Conservation (phyloP, 1,140 invertebrate species). For the Orius laevigatus region DNA sequence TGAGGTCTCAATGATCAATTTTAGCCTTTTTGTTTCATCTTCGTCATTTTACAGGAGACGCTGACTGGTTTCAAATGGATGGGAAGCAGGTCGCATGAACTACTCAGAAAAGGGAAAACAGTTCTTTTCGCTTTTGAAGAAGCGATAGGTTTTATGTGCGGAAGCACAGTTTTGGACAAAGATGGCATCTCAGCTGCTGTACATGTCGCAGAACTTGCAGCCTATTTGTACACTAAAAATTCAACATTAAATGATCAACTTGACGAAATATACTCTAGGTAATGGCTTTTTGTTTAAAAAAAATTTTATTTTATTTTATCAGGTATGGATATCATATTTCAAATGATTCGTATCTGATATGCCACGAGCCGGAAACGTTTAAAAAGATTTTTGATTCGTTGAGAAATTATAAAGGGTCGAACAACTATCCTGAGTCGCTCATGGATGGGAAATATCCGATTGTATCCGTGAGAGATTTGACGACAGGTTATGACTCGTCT, state of each 20-base stretch:
- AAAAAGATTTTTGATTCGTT: slow-evolving; percentile 66
- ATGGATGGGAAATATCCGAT: slow-evolving; percentile 55
- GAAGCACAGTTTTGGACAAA: slow-evolving; percentile 74
- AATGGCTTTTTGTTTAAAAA: slow-evolving; percentile 8
- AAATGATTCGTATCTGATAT: slow-evolving; percentile 78
- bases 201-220: slow-evolving; percentile 59
- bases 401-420: slow-evolving; percentile 43
- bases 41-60: slow-evolving; percentile 49
- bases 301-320: background rate
- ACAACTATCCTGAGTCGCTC: slow-evolving; percentile 59
- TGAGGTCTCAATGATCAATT: slow-evolving; percentile 35
- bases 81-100: slow-evolving; percentile 73
- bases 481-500: slow-evolving; percentile 69
- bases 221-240: slow-evolving; percentile 45
- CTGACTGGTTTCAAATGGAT: slow-evolving; percentile 99
- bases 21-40: too few species aligned
- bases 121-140: slow-evolving; percentile 94
- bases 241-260: slow-evolving; percentile 59
- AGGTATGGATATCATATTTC: slow-evolving; percentile 71
- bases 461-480: slow-evolving; percentile 65
- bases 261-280: slow-evolving; percentile 49
- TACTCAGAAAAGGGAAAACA: slow-evolving; percentile 43
- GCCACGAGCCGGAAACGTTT: slow-evolving; percentile 54
- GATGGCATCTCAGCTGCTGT: slow-evolving; percentile 84
- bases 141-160: slow-evolving; percentile 91